Conservation (phyloP, 2,113 vertebrate genomes). For the Burhinus bistriatus region DNA sequence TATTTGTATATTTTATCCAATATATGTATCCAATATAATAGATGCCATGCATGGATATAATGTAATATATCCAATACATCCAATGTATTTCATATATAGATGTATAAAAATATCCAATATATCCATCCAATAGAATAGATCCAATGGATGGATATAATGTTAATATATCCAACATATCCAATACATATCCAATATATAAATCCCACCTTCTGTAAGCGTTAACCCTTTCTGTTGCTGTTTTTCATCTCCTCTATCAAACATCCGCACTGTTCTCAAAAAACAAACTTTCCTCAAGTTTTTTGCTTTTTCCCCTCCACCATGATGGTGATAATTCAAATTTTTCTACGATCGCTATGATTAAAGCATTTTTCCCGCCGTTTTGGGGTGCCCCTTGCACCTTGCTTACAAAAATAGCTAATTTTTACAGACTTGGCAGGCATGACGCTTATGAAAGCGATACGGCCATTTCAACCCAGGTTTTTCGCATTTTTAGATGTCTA, state of each 20-base stretch:
- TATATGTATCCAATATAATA: neutral
- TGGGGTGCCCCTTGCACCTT: neutral
- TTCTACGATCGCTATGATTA: fast-evolving
- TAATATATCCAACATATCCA: neutral
- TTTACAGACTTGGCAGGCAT: neutral
- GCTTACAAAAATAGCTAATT: fast-evolving
- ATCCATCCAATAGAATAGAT: neutral
- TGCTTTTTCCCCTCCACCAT: neutral
- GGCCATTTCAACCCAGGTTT: fast-evolving
- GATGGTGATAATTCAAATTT: fast-evolving
- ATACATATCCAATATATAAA: neutral
- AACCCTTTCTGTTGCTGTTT: neutral
- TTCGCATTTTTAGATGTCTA: fast-evolving
- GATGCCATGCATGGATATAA: neutral
- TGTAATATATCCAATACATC: neutral
- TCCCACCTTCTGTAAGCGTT: neutral
- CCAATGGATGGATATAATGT: neutral
- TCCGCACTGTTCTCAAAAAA: neutral
- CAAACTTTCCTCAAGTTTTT: neutral
- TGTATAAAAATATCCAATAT: neutral
- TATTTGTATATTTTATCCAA: too few species aligned
- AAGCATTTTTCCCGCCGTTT: neutral
- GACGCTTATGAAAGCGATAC: too few species aligned
- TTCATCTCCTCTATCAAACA: neutral
- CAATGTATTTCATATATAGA: neutral